Evolutionary conservation across 2,888 invertebrate genomes (phyloP).

Genomic region (Drosophila nigricruria): DNA sequence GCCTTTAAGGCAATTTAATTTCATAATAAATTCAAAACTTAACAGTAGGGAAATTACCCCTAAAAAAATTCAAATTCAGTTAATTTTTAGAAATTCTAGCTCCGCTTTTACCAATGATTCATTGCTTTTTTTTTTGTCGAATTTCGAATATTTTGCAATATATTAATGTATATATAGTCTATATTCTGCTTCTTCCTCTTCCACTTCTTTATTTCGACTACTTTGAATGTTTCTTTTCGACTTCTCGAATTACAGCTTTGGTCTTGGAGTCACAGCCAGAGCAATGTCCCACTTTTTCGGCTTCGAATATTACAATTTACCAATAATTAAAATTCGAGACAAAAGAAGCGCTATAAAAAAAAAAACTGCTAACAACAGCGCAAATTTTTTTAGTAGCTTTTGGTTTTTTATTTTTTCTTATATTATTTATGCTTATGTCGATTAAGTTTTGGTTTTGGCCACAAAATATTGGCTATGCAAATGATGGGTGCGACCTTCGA

Average conservation of each 20-base stretch:
- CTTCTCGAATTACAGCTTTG: conserved; percentile 51
- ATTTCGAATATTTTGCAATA: conserved; percentile 29
- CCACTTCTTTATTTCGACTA: not conserved
- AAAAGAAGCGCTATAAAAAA: conserved; percentile 41
- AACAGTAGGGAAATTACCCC: not conserved
- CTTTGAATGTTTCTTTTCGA: conserved; percentile 6
- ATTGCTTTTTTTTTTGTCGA: conserved; percentile 13
- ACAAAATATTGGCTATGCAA: conserved; percentile 66
- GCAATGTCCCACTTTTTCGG: conserved; percentile 64
- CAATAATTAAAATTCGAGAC: conserved; percentile 69
- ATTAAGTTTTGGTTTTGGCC: conserved; percentile 31
- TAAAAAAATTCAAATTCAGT: no score
- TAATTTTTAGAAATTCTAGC: no score
- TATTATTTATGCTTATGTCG: conserved; percentile 44
- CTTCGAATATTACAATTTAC: conserved; percentile 57
- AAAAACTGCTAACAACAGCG: conserved; percentile 56
- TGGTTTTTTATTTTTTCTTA: conserved; percentile 7
- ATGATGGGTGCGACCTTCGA: conserved; percentile 66
- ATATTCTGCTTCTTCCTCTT: not conserved
- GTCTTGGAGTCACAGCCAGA: conserved; percentile 22
- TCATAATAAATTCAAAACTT: no score
- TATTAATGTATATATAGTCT: not conserved
- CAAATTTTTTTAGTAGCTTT: conserved; percentile 36
- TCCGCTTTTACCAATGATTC: conserved; percentile 36
- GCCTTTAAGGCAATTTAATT: no score